These are phyloP conservation scores for Brachyistius frenatus DNA, from an alignment of 2,113 vertebrate species.

Conservation along the genomic window DNA sequence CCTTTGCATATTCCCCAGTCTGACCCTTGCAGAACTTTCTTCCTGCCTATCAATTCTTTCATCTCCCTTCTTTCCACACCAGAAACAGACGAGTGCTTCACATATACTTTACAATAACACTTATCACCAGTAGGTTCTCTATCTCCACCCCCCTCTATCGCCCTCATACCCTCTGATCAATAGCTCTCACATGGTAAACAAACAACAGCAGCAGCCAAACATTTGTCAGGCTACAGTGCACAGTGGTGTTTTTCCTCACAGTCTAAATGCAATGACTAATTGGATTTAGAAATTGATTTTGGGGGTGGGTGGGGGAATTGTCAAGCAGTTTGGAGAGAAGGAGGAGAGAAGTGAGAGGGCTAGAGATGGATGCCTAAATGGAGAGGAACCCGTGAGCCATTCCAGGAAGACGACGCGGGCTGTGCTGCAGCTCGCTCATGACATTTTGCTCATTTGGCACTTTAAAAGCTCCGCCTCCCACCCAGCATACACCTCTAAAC, in stretches of 20 bases:
- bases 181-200: constrained; percentile 64
- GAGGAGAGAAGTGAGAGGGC: constrained; percentile 14
- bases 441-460: background rate
- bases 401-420: constrained; percentile 39
- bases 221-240: constrained; percentile 65
- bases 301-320: constrained; percentile 16
- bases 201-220: constrained; percentile 58
- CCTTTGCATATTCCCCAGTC: constrained; percentile 9
- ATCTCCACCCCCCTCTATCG: constrained; percentile 14
- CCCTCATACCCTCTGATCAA: constrained; percentile 58
- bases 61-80: background rate
- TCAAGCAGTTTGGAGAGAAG: constrained; percentile 39
- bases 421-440: constrained; percentile 7
- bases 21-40: constrained; percentile 28
- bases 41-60: constrained; percentile 8
- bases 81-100: constrained; percentile 45
- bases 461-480: background rate
- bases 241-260: constrained; percentile 52
- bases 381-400: background rate
- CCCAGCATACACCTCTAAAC: constrained; percentile 6
- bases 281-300: constrained; percentile 74
- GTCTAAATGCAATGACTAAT: constrained; percentile 72
- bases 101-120: constrained; percentile 56
- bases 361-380: constrained; percentile 40
- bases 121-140: background rate